A percentile compares a stretch with the other conserved stretches of the same genome.
phyloP scores from a whole-genome alignment of 2,113 vertebrate species.

The Phoenicopterus ruber region DNA sequence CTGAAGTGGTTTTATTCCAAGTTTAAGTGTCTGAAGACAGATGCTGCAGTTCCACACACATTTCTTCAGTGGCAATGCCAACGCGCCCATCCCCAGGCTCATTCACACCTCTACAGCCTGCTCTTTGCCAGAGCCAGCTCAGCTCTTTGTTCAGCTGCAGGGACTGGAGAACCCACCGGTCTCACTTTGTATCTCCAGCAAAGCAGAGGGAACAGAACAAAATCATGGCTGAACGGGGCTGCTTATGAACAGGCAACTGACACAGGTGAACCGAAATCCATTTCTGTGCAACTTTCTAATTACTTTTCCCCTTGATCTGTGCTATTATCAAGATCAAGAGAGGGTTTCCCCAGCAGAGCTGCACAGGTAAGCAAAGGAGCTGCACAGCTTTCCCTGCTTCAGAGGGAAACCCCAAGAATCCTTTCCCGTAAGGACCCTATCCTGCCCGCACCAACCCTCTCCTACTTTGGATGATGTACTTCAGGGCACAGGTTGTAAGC shows the following conservation, averaged over 20 bases:
- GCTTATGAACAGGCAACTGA: background rate
- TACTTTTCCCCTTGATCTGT: background rate
- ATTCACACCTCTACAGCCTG: background rate
- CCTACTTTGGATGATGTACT: background rate
- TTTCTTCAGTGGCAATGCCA: background rate
- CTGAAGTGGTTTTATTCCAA: background rate
- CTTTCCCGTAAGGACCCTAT: background rate
- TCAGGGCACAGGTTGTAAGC: background rate
- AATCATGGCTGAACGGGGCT: accelerated
- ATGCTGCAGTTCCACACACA: background rate
- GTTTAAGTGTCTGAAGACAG: background rate
- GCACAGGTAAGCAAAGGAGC: background rate
- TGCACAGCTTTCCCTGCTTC: background rate
- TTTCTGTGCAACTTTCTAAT: background rate
- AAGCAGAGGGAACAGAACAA: background rate
- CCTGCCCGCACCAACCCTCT: background rate
- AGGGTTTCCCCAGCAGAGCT: background rate
- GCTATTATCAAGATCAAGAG: background rate
- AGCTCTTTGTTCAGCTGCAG: background rate
- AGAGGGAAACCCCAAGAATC: background rate
- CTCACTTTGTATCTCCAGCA: background rate
- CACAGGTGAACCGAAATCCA: background rate
- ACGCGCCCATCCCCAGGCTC: accelerated
- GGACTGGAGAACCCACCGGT: background rate
- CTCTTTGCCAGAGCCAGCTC: background rate